Conservation (phyloP, 2,888 invertebrate species). For the Priocnemis perturbator region DNA sequence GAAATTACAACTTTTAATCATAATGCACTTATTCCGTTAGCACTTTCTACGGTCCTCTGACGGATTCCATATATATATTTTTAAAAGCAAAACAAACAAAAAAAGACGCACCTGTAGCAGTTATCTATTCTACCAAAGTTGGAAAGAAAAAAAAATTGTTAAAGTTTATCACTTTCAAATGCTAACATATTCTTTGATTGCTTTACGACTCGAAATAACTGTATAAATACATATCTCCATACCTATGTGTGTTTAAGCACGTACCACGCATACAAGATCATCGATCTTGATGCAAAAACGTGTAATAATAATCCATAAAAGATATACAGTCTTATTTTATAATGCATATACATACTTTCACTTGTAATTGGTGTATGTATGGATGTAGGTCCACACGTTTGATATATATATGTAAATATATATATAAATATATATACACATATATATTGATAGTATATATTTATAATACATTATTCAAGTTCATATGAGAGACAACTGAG, state of each 20-base stretch:
- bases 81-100: too few relatives aligned
- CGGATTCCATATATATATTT: too few relatives aligned
- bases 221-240: conserved; percentile 43
- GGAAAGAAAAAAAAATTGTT: too few relatives aligned
- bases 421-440: conserved; percentile 32
- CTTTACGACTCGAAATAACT: conserved; percentile 20
- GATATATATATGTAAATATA: conserved; percentile 3
- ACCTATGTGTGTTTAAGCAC: conserved; percentile 32
- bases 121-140: too few relatives aligned
- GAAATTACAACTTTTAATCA: too few relatives aligned
- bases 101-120: too few relatives aligned
- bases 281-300: too few relatives aligned
- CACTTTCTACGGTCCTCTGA: too few relatives aligned
- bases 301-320: conserved; percentile 24
- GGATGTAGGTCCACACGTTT: conserved; percentile 28
- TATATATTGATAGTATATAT: conserved; percentile 68
- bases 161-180: too few relatives aligned
- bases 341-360: conserved; percentile 35
- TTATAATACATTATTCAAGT: conserved; percentile 28
- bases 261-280: conserved; percentile 32
- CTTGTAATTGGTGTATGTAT: conserved; percentile 31
- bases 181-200: not conserved
- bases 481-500: conserved; percentile 26
- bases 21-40: too few relatives aligned
- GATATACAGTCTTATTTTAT: conserved; percentile 30